Base-by-base conservation (phyloP, 2,888 invertebrate species). In the Augiades crinisus region DNA sequence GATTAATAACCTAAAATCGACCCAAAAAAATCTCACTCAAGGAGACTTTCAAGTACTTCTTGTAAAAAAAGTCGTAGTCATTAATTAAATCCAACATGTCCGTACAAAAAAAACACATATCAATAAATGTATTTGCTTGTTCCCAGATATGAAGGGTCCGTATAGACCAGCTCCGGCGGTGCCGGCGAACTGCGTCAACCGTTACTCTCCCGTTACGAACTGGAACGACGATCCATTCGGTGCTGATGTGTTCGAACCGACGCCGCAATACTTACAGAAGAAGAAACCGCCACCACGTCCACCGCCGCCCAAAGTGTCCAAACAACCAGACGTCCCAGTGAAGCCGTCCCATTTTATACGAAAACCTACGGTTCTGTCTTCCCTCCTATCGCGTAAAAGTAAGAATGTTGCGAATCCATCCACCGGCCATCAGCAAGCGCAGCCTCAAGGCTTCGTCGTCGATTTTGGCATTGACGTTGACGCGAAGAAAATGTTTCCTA, bases 231-330 rank as follows among this genome's bases (percentile, higher is more conserved):
- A 90, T 63, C 89, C 90, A 1, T 90, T 90, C 68, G 83, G 81
- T 54, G 75, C 85, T 30, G 88, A 90, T 72, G 75, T 89, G 0
- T 89, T 91, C 70, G 89, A 88, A 53, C 84, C 87, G 22, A 77
- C 72, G 30, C 84, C 86, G 40, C 70, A 84, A 49, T 75, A 67
- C 58, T 64, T 72, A 14, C 91, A 91, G 57, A 94, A 93, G 73
- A 94, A 93, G 68, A 93, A 93, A 70, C 93, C 94, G 22, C 94
- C 94, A 2, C 94, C 94, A 3, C 81, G 94, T 24, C 94, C 94
- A 3, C 94, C 94, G 49, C 94, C 94, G 56, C 94, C 94, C 1
- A 75, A 91, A 54, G 63, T 71, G 7, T 67, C 56, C 17, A 85
- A 70, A 62, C 79, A 79, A 47, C 81, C 76, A 58, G 91, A 85